Evolutionary conservation across 1,140 invertebrate species (phyloP).

Genomic region (Leptopilina clavipes): DNA sequence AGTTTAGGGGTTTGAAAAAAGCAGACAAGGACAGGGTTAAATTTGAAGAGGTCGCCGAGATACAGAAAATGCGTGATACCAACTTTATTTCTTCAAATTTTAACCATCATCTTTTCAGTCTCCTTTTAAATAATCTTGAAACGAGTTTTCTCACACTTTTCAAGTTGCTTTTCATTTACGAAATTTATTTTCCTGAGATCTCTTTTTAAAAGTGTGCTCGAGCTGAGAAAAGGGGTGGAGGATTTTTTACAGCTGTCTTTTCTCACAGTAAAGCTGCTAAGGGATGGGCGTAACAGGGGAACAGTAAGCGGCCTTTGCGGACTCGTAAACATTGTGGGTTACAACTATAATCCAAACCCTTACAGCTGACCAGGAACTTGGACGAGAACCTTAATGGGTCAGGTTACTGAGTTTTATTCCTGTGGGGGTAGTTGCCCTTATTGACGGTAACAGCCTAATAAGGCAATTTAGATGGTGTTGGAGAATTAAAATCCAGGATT

Average conservation of each 20-base stretch:
- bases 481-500: background rate
- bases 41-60: constrained; percentile 48
- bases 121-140: background rate
- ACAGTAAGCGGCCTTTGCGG: constrained; percentile 65
- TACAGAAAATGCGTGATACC: constrained; percentile 36
- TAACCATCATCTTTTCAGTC: background rate
- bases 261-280: constrained; percentile 25
- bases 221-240: background rate
- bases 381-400: constrained; percentile 62
- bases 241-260: constrained; percentile 23
- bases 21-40: constrained; percentile 52
- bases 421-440: constrained; percentile 53
- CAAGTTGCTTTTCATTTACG: constrained; percentile 1
- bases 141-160: background rate
- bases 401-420: constrained; percentile 57
- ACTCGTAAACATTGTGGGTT: constrained; percentile 63
- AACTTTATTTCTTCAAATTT: background rate
- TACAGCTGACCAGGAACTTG: constrained; percentile 60
- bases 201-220: background rate
- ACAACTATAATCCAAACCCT: constrained; percentile 60
- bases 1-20: constrained; percentile 57
- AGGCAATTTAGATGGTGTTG: background rate
- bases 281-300: constrained; percentile 40
- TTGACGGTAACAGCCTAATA: background rate
- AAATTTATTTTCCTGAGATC: background rate